Evolutionary conservation across 2,888 invertebrate genomes (phyloP), one percentile per base, ranked within the genome.

Genomic region (Cephus pulcher): DNA sequence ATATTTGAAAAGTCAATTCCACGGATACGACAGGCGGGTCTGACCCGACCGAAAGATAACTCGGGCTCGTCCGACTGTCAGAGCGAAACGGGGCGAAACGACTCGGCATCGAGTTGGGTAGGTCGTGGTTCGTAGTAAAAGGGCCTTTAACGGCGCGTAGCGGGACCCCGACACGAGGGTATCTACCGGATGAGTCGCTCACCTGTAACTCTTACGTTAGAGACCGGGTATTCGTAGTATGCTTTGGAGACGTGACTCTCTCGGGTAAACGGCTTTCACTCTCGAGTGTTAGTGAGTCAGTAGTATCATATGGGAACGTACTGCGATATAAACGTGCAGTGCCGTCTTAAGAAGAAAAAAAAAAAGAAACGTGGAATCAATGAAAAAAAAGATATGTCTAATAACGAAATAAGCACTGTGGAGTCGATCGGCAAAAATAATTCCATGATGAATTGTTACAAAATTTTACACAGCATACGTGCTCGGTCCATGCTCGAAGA

Each of bases 251-350:
- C 56, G 56, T 56, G 76, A 80, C 76, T 77, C 68, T 56, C 77
- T 74, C 76, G 33, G 30, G 35, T 34, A 86, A 82, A 80, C 81
- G 79, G 85, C 88, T 88, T 87, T 88, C 88, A 87, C 87, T 88
- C 84, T 86, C 77, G 77, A 81, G 86, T 85, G 83, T 86, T 85
- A 82, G 84, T 84, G 82, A 85, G 82, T 81, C 81, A 80, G 82
- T 79, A 75, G 79, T 74, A 75, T 79, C 80, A 79, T 82, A 82
- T 78, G 80, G 79, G 80, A 83, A 82, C 76, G 80, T 78, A 56
- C 78, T 77, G 56, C 15, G 56, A 56, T 56, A 56, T 23, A 2
- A 23, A 0, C 6, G 56, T 9, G 56, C 56, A 56, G 56, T 56
- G 56, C 56, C 23, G 56, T 56, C 56, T 2, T 23, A 56, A 9